Percentiles rank a stretch among this genome's conserved stretches.
phyloP scores from a whole-genome alignment of 2,113 vertebrate species.

The Notarius lentiginosus region DNA sequence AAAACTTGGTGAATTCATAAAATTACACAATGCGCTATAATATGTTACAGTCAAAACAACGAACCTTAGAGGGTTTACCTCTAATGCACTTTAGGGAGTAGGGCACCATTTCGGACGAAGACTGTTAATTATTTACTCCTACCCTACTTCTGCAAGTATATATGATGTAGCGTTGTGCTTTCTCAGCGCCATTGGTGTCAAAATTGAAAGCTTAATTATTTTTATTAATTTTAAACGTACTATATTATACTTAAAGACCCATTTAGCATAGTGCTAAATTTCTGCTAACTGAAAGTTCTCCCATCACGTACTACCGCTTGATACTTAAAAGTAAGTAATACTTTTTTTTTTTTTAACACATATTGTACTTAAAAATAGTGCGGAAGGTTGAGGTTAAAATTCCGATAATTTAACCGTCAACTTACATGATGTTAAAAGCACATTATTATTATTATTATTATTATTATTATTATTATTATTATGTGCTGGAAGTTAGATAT shows the following conservation, averaged over 20 bases:
- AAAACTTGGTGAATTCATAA: neutral
- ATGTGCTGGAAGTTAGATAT: neutral
- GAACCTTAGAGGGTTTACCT: neutral
- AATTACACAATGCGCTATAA: neutral
- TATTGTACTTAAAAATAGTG: neutral
- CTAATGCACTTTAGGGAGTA: neutral
- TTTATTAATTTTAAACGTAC: neutral
- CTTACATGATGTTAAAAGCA: neutral
- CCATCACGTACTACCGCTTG: neutral
- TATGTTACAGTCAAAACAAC: neutral
- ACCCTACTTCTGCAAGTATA: neutral
- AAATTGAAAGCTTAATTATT: neutral
- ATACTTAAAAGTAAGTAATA: slow-evolving; percentile 1
- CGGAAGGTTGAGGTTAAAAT: neutral
- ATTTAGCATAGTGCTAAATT: neutral
- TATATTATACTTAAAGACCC: neutral
- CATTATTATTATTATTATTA: neutral
- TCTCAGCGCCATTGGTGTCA: neutral
- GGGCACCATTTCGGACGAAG: neutral
- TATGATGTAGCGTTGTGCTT: neutral
- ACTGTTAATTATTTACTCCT: slow-evolving; percentile 18
- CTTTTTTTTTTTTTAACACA: neutral
- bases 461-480: neutral
- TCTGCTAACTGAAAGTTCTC: neutral
- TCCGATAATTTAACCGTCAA: neutral